Conservation (phyloP, 2,797 vertebrate genomes). For the Chelon labrosus region DNA sequence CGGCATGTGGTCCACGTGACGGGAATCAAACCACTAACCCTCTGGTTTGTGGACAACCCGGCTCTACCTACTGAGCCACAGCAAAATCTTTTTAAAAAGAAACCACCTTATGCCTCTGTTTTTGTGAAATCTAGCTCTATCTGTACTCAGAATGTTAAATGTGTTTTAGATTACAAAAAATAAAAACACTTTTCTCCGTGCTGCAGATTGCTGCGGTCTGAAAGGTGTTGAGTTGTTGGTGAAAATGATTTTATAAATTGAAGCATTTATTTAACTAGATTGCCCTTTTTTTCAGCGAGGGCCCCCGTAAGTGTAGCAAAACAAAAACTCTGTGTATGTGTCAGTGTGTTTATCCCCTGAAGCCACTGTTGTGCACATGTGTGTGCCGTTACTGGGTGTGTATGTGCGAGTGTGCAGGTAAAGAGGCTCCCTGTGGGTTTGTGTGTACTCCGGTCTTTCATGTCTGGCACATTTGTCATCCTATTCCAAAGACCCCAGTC, state of each 20-base stretch:
- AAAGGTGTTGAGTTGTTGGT: too few relatives aligned
- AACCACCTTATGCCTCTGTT: background rate
- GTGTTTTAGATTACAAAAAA: background rate
- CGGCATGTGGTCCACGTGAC: too few relatives aligned
- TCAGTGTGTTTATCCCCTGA: slow-evolving; percentile 47
- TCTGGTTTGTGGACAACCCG: too few relatives aligned
- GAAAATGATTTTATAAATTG: background rate
- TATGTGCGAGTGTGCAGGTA: slow-evolving; percentile 45
- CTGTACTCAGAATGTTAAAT: background rate
- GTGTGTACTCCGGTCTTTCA: slow-evolving; percentile 73
- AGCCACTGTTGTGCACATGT: slow-evolving; percentile 9
- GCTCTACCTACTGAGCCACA: too few relatives aligned
- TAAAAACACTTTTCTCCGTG: too few relatives aligned
- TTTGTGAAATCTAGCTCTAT: background rate
- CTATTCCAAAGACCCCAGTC: slow-evolving; percentile 61
- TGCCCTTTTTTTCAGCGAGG: background rate
- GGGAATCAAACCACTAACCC: too few relatives aligned
- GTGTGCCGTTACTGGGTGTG: slow-evolving; percentile 13
- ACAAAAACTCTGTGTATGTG: slow-evolving; percentile 33
- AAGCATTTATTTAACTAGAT: background rate
- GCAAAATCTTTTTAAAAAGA: background rate
- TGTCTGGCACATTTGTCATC: slow-evolving; percentile 80
- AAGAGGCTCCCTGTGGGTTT: slow-evolving; percentile 63
- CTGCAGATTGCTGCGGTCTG: too few relatives aligned
- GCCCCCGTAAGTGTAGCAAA: slow-evolving; percentile 30